Conservation (phyloP, 2,888 invertebrate genomes). For the Ganaspis brasiliensis region DNA sequence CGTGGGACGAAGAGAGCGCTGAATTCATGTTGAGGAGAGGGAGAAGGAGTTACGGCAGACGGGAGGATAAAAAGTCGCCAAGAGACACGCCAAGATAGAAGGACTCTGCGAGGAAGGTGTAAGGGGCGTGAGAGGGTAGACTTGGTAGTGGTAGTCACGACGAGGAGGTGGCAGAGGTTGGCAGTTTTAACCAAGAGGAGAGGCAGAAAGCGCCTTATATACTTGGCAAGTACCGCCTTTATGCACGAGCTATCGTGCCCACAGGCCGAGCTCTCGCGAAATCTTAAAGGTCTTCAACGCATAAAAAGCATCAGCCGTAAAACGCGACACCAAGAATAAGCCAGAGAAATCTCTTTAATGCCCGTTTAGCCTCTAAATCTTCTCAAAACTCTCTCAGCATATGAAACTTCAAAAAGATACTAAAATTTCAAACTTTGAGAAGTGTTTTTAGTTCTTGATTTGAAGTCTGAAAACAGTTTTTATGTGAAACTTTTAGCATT, state of each 20-base stretch:
- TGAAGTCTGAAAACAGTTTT: too few species aligned
- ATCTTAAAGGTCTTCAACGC: slow-evolving; percentile 23
- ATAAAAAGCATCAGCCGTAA: not conserved
- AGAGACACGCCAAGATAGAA: slow-evolving; percentile 33
- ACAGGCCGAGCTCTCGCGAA: slow-evolving; percentile 11
- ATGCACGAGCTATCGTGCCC: slow-evolving; percentile 21
- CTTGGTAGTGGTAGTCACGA: slow-evolving; percentile 30
- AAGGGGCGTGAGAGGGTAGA: slow-evolving; percentile 35
- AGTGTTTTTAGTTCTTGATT: too few species aligned
- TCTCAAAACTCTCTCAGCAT: not conserved
- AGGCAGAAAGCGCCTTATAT: slow-evolving; percentile 28
- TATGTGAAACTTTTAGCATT: too few species aligned
- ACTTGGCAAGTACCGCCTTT: slow-evolving; percentile 32
- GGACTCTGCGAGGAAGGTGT: slow-evolving; percentile 24
- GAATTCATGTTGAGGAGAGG: slow-evolving; percentile 25
- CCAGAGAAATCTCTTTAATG: not conserved
- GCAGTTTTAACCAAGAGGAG: slow-evolving; percentile 34
- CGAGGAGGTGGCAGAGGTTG: slow-evolving; percentile 33
- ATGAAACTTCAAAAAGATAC: too few species aligned
- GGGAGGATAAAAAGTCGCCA: slow-evolving; percentile 39
- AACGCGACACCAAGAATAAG: slow-evolving; percentile 17
- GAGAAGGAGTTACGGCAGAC: slow-evolving; percentile 39
- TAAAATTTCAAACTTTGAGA: too few species aligned
- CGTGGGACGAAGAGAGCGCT: slow-evolving; percentile 23
- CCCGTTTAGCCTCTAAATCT: not conserved